Base-by-base conservation (phyloP, 1,140 invertebrate species). In the Bathynomus jamesi region DNA sequence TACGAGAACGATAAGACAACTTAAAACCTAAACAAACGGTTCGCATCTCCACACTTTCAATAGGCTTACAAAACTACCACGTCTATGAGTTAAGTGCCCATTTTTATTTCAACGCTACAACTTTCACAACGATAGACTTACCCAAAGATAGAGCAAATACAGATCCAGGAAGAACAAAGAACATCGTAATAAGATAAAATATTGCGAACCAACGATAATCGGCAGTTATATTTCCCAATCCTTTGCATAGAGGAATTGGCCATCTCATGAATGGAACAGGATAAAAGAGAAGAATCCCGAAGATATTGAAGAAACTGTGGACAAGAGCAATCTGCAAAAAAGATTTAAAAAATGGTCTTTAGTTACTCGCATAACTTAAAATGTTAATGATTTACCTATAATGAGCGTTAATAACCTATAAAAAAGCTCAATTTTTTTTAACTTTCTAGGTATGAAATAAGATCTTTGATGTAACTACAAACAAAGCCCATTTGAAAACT, bases 211-310 rank as follows among this genome's bases (percentile, higher is more conserved):
- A 86, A 30, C 85, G 79, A 66, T 84, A 84, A 63, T 83, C 80
- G 7, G 85, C 84, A 3, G 85, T 87, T 17, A 80, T 78, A 28
- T 82, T 82, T 1, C 87, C 84, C 10, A 89, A 79, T 21, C 80
- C 79, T 72, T 83, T 84, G 8, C 87, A 83, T 63, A 88, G 74
- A 21, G 78, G 78, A 3, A 89, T 84, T 0, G 88, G 87, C 30
- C 84, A 79, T 32, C 88, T 78, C 74, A 85, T 82, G 72, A 83
- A 83, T 17, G 87, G 87, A 25, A 89, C 80, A 0, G 86, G 85
- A 76, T 88, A 89, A 78, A 86, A 89, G 0, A 89, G 60, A 0
- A 88, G n/a, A 31, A 89, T 86, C 4, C 88, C 88, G n/a, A 83
- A 79, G 5, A 89, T 70, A 79, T 89, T 89, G 79, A 89, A 89